phyloP scores from a whole-genome alignment of 2,888 invertebrate genomes.

The Cactoblastis cactorum region DNA sequence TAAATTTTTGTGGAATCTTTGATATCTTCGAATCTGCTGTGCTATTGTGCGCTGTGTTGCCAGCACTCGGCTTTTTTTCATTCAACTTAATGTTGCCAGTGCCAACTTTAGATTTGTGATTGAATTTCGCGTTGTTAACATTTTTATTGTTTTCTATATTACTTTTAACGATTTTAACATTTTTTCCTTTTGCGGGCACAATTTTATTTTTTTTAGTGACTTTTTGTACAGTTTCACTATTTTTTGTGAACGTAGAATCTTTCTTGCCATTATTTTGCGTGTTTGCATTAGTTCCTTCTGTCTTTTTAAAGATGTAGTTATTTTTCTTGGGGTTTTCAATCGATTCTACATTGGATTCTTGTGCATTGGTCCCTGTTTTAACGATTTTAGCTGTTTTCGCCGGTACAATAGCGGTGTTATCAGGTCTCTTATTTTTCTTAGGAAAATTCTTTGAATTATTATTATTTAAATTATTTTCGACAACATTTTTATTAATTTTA shows the following conservation, averaged over 20 bases:
- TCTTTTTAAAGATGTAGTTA: not conserved
- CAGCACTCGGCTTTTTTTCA: conserved; percentile 10
- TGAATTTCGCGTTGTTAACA: conserved; percentile 3
- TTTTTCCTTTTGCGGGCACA: conserved; percentile 7
- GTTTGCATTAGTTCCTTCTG: conserved; percentile 3
- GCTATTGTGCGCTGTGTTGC: conserved; percentile 22
- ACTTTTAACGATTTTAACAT: conserved; percentile 15
- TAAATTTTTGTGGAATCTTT: conserved; percentile 42
- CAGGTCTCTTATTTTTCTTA: not conserved
- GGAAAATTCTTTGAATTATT: not conserved
- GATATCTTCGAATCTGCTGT: conserved; percentile 27
- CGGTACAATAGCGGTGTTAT: not conserved
- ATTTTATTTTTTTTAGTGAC: conserved; percentile 13
- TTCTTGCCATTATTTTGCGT: not conserved
- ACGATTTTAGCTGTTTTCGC: conserved; percentile 10
- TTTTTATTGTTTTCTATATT: conserved; percentile 14
- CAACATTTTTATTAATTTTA: conserved; percentile 13
- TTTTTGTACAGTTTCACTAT: not conserved
- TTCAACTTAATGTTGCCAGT: conserved; percentile 15
- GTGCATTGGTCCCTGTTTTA: conserved; percentile 17
- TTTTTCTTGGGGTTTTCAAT: conserved; percentile 9
- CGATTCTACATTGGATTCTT: conserved; percentile 17
- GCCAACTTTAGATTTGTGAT: conserved; percentile 1
- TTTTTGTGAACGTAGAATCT: not conserved
- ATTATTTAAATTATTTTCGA: conserved; percentile 17